Conservation (phyloP, 2,888 invertebrate genomes). For the Masnerella sp. region DNA sequence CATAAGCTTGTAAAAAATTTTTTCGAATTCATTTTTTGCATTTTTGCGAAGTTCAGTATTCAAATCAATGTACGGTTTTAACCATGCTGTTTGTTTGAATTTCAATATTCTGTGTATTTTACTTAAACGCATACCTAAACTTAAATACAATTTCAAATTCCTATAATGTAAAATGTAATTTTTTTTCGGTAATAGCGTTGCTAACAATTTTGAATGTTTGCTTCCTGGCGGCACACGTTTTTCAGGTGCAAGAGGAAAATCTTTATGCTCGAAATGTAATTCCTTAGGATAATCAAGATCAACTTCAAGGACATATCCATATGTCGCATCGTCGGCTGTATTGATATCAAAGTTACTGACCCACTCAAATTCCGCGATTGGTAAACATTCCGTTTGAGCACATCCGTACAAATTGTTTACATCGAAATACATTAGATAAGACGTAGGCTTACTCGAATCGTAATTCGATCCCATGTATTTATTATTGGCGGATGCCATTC, state of each 20-base stretch:
- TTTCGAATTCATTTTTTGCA: conserved; percentile 4
- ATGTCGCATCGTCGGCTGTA: neutral
- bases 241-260: conserved; percentile 22
- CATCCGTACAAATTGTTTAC: conserved; percentile 64
- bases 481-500: conserved; percentile 59
- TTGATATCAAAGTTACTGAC: neutral
- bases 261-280: conserved; percentile 3
- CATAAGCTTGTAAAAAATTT: neutral
- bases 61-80: neutral
- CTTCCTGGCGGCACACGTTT: conserved; percentile 6
- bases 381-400: conserved; percentile 41
- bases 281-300: neutral
- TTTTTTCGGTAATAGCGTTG: conserved; percentile 13
- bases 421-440: conserved; percentile 61
- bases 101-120: conserved; percentile 10
- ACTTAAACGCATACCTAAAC: conserved; percentile 14
- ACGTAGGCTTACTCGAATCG: conserved; percentile 22
- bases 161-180: conserved; percentile 18
- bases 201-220: conserved; percentile 6
- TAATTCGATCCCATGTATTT: conserved; percentile 47
- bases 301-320: neutral
- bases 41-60: neutral
- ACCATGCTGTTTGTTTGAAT: conserved; percentile 18
- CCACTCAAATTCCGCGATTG: conserved; percentile 53
- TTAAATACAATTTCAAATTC: conserved; percentile 19